phyloP scores from a whole-genome alignment of 2,888 invertebrate genomes.

The Thecophora atra region DNA sequence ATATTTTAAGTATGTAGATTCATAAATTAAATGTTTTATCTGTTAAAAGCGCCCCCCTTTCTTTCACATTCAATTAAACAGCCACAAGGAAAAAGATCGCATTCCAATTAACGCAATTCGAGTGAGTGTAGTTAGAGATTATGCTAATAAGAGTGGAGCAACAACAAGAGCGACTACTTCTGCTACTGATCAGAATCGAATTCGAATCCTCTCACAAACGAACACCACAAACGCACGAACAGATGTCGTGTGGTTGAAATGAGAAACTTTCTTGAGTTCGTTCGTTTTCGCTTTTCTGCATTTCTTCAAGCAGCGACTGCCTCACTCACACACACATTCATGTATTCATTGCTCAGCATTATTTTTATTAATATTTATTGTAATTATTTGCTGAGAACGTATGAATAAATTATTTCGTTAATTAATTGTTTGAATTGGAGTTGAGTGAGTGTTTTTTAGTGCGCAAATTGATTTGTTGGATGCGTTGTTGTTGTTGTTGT shows the following conservation, averaged over 20 bases:
- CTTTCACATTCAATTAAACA: conserved; percentile 22
- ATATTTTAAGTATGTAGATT: background rate
- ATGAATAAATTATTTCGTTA: conserved; percentile 24
- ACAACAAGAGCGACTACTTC: background rate
- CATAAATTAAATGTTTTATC: conserved; percentile 24
- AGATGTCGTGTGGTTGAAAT: too few relatives aligned
- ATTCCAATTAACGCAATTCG: conserved; percentile 19
- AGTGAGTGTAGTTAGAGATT: too few relatives aligned
- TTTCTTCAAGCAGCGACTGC: background rate
- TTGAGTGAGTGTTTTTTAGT: conserved; percentile 25
- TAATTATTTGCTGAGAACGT: conserved; percentile 15
- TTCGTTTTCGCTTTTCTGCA: background rate
- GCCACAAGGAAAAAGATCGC: background rate
- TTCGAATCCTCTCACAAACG: too few relatives aligned
- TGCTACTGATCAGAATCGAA: background rate
- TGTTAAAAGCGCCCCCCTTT: conserved; percentile 8
- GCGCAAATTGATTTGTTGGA: conserved; percentile 30
- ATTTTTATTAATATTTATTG: conserved; percentile 25
- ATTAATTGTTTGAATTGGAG: conserved; percentile 21
- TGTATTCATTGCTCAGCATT: conserved; percentile 7
- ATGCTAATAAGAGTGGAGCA: background rate
- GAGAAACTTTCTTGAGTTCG: too few relatives aligned
- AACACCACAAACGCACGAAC: too few relatives aligned
- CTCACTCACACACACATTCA: background rate
- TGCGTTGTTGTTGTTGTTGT: conserved; percentile 37